phyloP scores from a whole-genome alignment of 1,140 invertebrate genomes.

The Carposina sasakii region DNA sequence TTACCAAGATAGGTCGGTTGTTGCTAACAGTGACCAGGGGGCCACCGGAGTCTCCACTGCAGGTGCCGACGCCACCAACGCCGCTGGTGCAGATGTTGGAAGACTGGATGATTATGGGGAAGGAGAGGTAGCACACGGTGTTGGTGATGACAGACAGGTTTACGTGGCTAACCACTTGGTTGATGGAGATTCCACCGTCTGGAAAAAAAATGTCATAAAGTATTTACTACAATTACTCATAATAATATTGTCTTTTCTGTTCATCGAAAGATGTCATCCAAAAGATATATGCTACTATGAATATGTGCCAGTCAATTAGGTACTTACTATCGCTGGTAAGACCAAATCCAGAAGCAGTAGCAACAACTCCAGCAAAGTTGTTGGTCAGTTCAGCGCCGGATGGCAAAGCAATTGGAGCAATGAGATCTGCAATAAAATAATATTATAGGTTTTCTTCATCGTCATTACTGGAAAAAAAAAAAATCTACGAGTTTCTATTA shows the following conservation, averaged over 20 bases:
- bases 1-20: conserved; percentile 9
- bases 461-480: too few species aligned
- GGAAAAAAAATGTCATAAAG: too few species aligned
- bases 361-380: not conserved
- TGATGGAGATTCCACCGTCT: conserved; percentile 3
- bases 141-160: conserved; percentile 18
- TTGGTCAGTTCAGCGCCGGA: not conserved
- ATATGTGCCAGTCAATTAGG: too few species aligned
- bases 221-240: too few species aligned
- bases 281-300: not conserved
- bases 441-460: not conserved
- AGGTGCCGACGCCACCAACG: conserved; percentile 21
- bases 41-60: conserved; percentile 28
- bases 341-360: not conserved
- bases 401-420: not conserved
- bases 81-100: conserved; percentile 27
- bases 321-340: not conserved
- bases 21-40: conserved; percentile 14
- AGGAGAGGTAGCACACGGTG: conserved; percentile 11
- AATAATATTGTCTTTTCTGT: too few species aligned
- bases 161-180: conserved; percentile 13
- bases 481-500: too few species aligned
- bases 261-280: too few species aligned
- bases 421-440: conserved; percentile 1
- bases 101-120: conserved; percentile 11